Evolutionary conservation across 2,797 vertebrate species (phyloP), one percentile per base, ranked within the genome.

Genomic region (Spea hammondii): DNA sequence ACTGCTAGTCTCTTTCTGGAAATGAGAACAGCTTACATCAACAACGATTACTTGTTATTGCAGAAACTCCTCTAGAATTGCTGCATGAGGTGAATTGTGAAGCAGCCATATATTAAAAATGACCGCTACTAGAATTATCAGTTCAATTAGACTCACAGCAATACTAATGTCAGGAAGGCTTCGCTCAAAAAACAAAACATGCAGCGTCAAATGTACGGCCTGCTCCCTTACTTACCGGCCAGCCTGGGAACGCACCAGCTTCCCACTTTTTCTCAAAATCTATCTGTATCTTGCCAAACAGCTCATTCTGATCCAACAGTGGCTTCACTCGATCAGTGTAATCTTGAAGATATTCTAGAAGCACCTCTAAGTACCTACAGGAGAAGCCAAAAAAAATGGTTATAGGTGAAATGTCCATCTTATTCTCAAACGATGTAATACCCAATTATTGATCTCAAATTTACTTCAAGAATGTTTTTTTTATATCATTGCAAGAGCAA

Each of bases 231-330:
- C 94, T 88, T 85, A 99, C 97, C 83, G 96, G 98, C 98, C 98
- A 99, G 76, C 97, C 98, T 0, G 97, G 97, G 83, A 99, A 99
- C 0, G 94, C 94, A 0, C 98, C 98, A 0, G 92, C 95, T 0
- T 99, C 97, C 97, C 98, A 99, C 77, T 99, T 99, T 82, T 97
- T 98, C 88, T 99, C 97, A 91, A 99, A 98, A 12, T 99, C 98
- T 0, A 1, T 71, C 86, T 98, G 93, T 78, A 99, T 97, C 86
- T 97, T 99, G 69, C 95, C 95, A 60, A 97, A 99, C 7, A 99
- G 94, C 66, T 99, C 97, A 59, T 99, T 99, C 88, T 99, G 98
- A 88, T 99, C 97, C 85, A 96, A 90, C 2, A 99, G 89, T 0
- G 97, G 98, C 32, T 98, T 99, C 83, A 99, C 97, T 5, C 97